Evolutionary conservation across 1,140 invertebrate species (phyloP).

Genomic region (Lasioglossum albipes): DNA sequence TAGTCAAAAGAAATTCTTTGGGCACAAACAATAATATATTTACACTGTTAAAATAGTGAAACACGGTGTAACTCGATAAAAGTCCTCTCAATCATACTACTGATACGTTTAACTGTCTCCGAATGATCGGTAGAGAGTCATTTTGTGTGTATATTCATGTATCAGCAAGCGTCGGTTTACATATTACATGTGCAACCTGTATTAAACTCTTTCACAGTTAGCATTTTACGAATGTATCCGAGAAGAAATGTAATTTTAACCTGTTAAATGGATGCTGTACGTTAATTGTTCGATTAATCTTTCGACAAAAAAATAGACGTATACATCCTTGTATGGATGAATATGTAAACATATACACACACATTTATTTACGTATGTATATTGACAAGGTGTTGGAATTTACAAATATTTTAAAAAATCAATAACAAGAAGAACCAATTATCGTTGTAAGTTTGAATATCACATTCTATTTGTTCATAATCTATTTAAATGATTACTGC

Average conservation of each 20-base stretch:
- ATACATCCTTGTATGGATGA: slow-evolving; percentile 11
- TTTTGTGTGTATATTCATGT: slow-evolving; percentile 30
- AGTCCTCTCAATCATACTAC: slow-evolving; percentile 3
- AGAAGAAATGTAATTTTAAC: slow-evolving; percentile 2
- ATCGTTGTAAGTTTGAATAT: slow-evolving; percentile 22
- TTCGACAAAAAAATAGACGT: not conserved
- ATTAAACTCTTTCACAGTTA: slow-evolving; percentile 39
- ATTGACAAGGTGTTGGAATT: slow-evolving; percentile 19
- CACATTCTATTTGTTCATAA: not conserved
- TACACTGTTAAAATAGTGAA: slow-evolving; percentile 41
- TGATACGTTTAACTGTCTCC: slow-evolving; percentile 20
- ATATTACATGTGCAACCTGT: slow-evolving; percentile 58
- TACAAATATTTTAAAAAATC: slow-evolving; percentile 20
- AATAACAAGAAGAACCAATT: not conserved
- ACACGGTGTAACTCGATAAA: slow-evolving; percentile 18
- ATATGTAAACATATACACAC: slow-evolving; percentile 36
- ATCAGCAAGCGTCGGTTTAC: slow-evolving; percentile 54
- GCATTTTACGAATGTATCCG: slow-evolving; percentile 17
- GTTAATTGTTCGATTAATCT: slow-evolving; percentile 14
- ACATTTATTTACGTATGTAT: slow-evolving; percentile 35
- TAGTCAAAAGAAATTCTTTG: slow-evolving; percentile 74
- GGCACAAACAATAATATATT: slow-evolving; percentile 60
- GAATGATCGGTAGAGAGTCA: slow-evolving; percentile 2
- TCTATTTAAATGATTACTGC: not conserved
- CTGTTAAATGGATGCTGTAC: not conserved